Evolutionary conservation across 2,888 invertebrate species (phyloP), one percentile per base, ranked within the genome.

Genomic region (Molanna angustata): DNA sequence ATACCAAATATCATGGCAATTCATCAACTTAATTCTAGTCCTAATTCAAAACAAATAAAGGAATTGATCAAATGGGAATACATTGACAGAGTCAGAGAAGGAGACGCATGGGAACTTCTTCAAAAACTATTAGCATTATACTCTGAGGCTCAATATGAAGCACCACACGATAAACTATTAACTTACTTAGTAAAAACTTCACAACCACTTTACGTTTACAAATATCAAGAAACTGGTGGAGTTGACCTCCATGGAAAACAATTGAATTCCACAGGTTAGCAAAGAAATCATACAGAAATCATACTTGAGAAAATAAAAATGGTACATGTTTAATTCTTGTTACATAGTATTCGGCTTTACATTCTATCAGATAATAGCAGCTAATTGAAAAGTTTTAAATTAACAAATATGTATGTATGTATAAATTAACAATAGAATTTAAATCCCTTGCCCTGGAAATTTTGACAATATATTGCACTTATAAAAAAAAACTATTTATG

Each of bases 61-160:
- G 76, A 80, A 61, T 70, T 80, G 18, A 68, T 83, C 19, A 74
- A 72, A 57, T 83, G 83, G 82, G 78, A 80, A 64, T 83, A 79
- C 62, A 71, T 77, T 63, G 71, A 70, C 32, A 62, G 68, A 4
- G 61, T 61, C 3, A 67, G 66, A 40, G 67, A 69, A 20, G 69
- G 67, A 16, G 72, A 74, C 54, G 64, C 69, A 13, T 60, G 69
- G 33, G 64, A 68, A 37, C 65, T 76, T 6, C 62, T 79, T 11
- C 75, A 80, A 57, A 71, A 71, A 31, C 61, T 81, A 27, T 75
- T 75, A 55, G 68, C 74, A 62, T 73, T 84, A 60, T 80, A 83
- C 64, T 77, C 80, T 16, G 80, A 84, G 51, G 75, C 80, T 0
- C 77, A 75, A 63, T 71, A 73, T 59, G 70, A 76, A 49, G 82